Base-by-base conservation (phyloP, 2,113 vertebrate genomes). In the Cottus gobio region DNA sequence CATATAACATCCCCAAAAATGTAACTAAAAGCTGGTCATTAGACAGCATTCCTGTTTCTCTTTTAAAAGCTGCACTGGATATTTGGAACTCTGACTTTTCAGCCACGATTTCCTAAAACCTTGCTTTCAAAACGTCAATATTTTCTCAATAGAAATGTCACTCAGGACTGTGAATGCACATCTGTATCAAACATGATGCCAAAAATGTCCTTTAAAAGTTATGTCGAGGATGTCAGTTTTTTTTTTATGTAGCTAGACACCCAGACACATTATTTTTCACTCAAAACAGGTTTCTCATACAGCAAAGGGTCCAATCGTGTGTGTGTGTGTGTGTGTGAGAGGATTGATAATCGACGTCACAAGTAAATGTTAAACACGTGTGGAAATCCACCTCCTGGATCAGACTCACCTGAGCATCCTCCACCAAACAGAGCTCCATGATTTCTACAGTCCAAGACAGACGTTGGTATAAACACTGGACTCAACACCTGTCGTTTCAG, bases 391-490 rank as follows among this genome's bases (percentile, higher is more conserved):
- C 13, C 6, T 50, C 28, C 75, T 64, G 20, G 22, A 80, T 79
- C 42, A 52, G 50, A 76, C 79, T 46, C 52, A 78, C 57, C 82
- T 75, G 63, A 86, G 85, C 31, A 65, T 61, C 71, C 26, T 66
- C 68, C 36, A 54, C 57, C 64, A n/a, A 71, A 78, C 44, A 71
- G 7, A 31, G 34, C 37, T 56, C 63, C 56, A 60, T 36, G 16
- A 69, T 56, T 64, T 64, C 48, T 76, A 50, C 75, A 76, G 63
- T 60, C 60, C 37, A 28, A 44, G 42, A 68, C 68, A 64, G 18
- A 84, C 26, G 56, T 58, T 2, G 46, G 34, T 13, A 15, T 36
- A 42, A 13, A 34, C 52, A 66, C 61, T 4, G 36, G 7, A 77
- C 44, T 71, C 24, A 24, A 67, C 34, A 1, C 42, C 52, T 63